Percentiles rank a stretch among this genome's conserved stretches.
Evolutionary conservation across 2,797 vertebrate genomes (phyloP).

Genomic region (Chelmon rostratus): DNA sequence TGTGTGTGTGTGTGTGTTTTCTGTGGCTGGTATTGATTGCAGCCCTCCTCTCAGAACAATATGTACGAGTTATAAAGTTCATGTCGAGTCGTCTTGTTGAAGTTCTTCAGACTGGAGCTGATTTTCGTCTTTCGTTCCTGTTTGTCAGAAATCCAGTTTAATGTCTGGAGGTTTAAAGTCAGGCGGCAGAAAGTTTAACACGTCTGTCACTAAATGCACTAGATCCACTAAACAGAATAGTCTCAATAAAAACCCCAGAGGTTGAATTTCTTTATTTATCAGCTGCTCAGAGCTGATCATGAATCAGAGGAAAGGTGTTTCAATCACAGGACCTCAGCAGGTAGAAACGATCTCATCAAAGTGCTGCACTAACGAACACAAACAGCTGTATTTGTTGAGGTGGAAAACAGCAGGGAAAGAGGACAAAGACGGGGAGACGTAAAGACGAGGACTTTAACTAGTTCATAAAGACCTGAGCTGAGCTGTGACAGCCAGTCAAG

Average conservation of each 20-base stretch:
- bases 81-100: neutral
- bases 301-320: neutral
- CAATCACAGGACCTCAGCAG: neutral
- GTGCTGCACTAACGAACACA: neutral
- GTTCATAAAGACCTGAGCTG: conserved; percentile 20
- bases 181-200: neutral
- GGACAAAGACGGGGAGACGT: neutral
- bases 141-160: neutral
- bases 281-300: neutral
- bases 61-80: conserved; percentile 6
- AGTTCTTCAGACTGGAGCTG: neutral
- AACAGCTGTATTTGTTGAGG: neutral
- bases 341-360: conserved; percentile 1
- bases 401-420: neutral
- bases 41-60: neutral
- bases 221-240: no score
- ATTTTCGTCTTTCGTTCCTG: no score
- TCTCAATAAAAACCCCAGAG: neutral
- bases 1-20: no score
- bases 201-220: no score
- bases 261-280: neutral
- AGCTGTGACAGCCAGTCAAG: conserved; percentile 5
- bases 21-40: no score
- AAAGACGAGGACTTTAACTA: neutral
- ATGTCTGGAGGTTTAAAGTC: neutral